Conservation (phyloP, 2,888 invertebrate species). For the Nomada ferruginata region DNA sequence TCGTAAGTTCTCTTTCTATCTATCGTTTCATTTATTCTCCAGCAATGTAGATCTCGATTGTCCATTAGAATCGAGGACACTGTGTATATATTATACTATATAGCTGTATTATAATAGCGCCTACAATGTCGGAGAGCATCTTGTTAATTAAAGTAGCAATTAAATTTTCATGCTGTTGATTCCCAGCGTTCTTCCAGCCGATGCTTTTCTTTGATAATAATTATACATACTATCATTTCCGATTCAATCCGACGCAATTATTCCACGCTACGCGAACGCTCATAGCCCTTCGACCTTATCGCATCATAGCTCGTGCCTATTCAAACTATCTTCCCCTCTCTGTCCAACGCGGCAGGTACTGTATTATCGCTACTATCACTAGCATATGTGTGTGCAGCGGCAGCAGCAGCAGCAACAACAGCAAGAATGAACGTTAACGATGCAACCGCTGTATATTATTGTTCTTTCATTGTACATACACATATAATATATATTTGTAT, state of each 20-base stretch:
- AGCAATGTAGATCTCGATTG: constrained; percentile 1
- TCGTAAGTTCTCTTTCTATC: neutral
- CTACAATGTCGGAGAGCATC: constrained; percentile 24
- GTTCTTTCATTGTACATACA: neutral
- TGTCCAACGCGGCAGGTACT: neutral
- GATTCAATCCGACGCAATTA: constrained; percentile 30
- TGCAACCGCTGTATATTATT: neutral
- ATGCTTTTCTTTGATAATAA: constrained; percentile 28
- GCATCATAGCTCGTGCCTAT: constrained; percentile 10
- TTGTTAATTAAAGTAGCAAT: constrained; percentile 47
- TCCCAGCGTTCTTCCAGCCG: constrained; percentile 1
- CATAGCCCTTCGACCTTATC: neutral
- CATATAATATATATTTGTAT: neutral
- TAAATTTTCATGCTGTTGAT: constrained; percentile 46
- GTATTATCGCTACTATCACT: neutral
- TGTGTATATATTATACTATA: neutral
- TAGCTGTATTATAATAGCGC: neutral
- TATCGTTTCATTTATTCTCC: constrained; percentile 6
- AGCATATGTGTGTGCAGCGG: constrained; percentile 12
- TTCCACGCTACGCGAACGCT: constrained; percentile 11
- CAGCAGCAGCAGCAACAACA: neutral
- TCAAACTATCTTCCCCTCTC: neutral
- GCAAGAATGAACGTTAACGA: constrained; percentile 23
- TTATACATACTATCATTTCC: constrained; percentile 27
- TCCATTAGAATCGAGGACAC: too few species aligned